These are phyloP conservation scores for Pterophyllum scalare DNA, from an alignment of 2,113 vertebrate genomes.

Conservation along the genomic window DNA sequence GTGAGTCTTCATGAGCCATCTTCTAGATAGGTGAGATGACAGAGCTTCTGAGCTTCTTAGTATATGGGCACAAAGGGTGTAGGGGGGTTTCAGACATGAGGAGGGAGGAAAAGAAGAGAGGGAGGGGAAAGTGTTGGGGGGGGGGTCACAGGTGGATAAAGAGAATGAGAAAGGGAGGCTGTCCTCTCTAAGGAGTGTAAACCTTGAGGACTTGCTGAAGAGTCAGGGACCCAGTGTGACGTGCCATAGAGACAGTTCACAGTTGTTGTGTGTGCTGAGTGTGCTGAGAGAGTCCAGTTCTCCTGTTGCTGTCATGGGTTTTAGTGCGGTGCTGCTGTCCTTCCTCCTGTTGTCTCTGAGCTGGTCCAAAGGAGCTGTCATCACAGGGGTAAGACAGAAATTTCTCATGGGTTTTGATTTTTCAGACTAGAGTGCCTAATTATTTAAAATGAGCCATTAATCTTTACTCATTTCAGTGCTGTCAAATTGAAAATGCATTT, in stretches of 20 bases:
- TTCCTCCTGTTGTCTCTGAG: constrained; percentile 77
- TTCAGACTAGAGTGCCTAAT: not conserved
- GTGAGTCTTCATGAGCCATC: constrained; percentile 27
- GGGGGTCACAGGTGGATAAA: constrained; percentile 66
- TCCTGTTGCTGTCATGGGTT: constrained; percentile 76
- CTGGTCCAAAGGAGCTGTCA: constrained; percentile 80
- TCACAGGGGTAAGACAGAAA: constrained; percentile 83
- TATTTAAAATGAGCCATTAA: not conserved
- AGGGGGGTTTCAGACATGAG: constrained; percentile 44
- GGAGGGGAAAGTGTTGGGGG: constrained; percentile 33
- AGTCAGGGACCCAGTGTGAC: constrained; percentile 23
- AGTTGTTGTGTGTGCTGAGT: constrained; percentile 40
- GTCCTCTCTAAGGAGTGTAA: constrained; percentile 45
- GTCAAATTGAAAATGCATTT: not conserved
- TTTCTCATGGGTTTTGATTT: not conserved
- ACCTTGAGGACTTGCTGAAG: constrained; percentile 37
- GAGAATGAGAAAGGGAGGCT: constrained; percentile 59
- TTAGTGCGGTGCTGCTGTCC: constrained; percentile 72
- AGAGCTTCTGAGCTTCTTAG: constrained; percentile 53
- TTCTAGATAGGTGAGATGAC: constrained; percentile 57
- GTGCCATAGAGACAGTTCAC: constrained; percentile 26
- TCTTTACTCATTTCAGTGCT: not conserved
- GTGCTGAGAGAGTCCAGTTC: constrained; percentile 24
- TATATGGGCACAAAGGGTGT: constrained; percentile 41
- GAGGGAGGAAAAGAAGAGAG: constrained; percentile 34